Evolutionary conservation across 2,113 vertebrate species (phyloP), one percentile per base, ranked within the genome.

Genomic region (Apodemus sylvaticus): DNA sequence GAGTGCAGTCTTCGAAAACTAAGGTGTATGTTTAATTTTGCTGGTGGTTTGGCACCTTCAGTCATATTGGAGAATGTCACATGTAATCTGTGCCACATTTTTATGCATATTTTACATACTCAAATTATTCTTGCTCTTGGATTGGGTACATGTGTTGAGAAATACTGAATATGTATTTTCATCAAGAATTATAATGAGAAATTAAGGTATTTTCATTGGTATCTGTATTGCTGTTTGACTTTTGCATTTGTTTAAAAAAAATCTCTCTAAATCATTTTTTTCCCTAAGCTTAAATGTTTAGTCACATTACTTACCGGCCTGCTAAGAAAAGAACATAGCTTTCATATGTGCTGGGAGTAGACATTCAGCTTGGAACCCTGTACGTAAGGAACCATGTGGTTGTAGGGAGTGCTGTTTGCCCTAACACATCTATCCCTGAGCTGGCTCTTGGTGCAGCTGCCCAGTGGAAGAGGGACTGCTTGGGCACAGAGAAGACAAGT

Each of bases 131-230:
- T 5, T 68, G 90, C 71, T 82, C 31, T 58, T 85, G 70, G 90
- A 94, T 87, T 0, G 1, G 7, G 85, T 81, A 2, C 58, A 48
- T 81, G 74, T 94, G 90, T 90, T 90, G 79, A 90, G 71, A 94
- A 39, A 36, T 88, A 68, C 87, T 97, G 89, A 90, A 96, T 93
- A 94, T 95, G 58, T 96, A 90, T 95, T 93, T 94, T 85, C 48
- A 90, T 96, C 94, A 92, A 26, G 90, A 96, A 79, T 89, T 96
- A 71, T 90, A 85, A 96, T 96, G 68, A 20, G 71, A 55, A 9
- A 73, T n/a, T n/a, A 78, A 89, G 24, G 76, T 93, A 42, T 92
- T 81, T 92, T 88, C 58, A 53, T 90, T 92, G 95, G 58, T 94
- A 77, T 93, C 90, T 95, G 48, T 78, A 81, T 87, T 90, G 48